phyloP scores from a whole-genome alignment of 2,797 vertebrate species.

The Lutjanus campechanus region DNA sequence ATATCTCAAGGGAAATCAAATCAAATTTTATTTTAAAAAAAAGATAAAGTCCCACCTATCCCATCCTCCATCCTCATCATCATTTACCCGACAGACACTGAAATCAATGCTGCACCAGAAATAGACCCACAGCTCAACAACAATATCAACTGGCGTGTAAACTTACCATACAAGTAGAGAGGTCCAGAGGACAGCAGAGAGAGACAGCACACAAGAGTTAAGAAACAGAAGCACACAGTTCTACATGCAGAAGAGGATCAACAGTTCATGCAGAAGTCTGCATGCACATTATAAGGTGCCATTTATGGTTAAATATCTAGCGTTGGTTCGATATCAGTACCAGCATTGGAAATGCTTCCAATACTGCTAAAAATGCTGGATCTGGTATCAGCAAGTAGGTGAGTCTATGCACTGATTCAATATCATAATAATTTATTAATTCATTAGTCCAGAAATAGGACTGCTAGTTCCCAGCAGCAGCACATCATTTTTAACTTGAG shows the following conservation, averaged over 20 bases:
- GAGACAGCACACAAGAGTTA: constrained; percentile 82
- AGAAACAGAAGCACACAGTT: constrained; percentile 70
- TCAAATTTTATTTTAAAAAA: neutral
- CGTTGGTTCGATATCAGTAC: too few relatives aligned
- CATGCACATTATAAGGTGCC: constrained; percentile 1
- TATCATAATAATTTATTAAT: too few relatives aligned
- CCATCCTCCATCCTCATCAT: constrained; percentile 22
- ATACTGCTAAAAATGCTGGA: too few relatives aligned
- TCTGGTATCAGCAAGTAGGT: too few relatives aligned
- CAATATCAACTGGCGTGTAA: constrained; percentile 50
- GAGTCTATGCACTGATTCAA: too few relatives aligned
- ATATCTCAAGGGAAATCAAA: constrained; percentile 28
- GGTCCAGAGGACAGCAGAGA: constrained; percentile 84
- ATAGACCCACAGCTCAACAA: constrained; percentile 60
- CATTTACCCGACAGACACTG: constrained; percentile 42
- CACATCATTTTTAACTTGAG: too few relatives aligned
- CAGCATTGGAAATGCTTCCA: too few relatives aligned
- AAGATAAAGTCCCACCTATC: constrained; percentile 15
- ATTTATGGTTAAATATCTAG: neutral
- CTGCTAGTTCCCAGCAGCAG: too few relatives aligned
- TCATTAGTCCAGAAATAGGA: too few relatives aligned
- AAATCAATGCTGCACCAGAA: constrained; percentile 54
- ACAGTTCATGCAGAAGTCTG: constrained; percentile 30
- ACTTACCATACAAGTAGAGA: constrained; percentile 85
- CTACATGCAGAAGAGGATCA: constrained; percentile 37